A percentile compares a stretch with the other conserved stretches of the same genome.
Evolutionary conservation across 2,113 vertebrate genomes (phyloP).

Genomic region (Rattus rattus): DNA sequence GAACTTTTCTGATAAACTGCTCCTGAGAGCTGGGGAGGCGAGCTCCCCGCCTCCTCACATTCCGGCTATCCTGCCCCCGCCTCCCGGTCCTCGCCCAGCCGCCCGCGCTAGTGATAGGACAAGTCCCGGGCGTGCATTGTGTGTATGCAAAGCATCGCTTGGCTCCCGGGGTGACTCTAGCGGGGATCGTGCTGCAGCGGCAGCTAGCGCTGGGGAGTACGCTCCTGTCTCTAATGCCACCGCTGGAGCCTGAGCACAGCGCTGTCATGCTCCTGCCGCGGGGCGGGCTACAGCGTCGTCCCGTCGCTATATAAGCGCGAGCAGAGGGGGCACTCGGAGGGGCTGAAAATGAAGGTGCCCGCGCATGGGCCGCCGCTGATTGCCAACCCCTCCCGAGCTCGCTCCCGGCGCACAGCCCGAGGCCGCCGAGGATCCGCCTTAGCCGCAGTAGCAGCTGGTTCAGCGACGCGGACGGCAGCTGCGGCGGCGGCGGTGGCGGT

Average conservation of each 20-base stretch:
- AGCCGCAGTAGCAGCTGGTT: constrained; percentile 59
- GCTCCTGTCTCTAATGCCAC: neutral
- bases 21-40: neutral
- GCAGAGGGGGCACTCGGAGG: constrained; percentile 40
- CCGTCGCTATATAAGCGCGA: constrained; percentile 57
- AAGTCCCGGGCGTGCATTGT: constrained; percentile 66
- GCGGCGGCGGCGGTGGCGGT: constrained; percentile 28
- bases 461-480: constrained; percentile 51
- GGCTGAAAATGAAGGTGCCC: constrained; percentile 83
- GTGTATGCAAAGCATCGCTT: constrained; percentile 74
- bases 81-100: constrained; percentile 25
- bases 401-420: constrained; percentile 63
- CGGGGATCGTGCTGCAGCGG: too few species aligned
- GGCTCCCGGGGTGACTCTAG: neutral
- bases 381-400: constrained; percentile 66
- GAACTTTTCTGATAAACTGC: neutral
- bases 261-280: constrained; percentile 5
- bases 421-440: constrained; percentile 70
- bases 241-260: neutral
- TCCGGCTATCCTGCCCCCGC: neutral
- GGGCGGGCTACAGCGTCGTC: neutral
- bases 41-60: neutral
- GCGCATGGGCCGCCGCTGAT: constrained; percentile 69
- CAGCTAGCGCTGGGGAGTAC: neutral
- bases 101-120: constrained; percentile 71